Evolutionary conservation across 2,888 invertebrate species (phyloP).

Genomic region (Synanthedon myopaeformis): DNA sequence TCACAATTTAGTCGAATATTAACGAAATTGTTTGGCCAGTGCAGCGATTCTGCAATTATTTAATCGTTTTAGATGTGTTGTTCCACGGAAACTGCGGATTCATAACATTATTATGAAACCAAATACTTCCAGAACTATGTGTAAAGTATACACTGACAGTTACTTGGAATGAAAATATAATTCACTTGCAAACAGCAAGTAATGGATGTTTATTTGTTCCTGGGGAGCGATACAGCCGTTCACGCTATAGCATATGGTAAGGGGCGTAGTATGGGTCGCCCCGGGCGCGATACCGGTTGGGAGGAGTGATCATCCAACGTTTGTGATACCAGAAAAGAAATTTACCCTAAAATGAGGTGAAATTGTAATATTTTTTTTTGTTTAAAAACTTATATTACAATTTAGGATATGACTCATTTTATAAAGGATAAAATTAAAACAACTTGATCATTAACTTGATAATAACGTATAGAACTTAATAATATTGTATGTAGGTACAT

Average conservation of each 20-base stretch:
- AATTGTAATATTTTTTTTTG: neutral
- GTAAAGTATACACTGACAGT: neutral
- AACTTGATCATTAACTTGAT: too few relatives aligned
- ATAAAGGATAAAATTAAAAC: too few relatives aligned
- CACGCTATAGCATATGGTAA: conserved; percentile 19
- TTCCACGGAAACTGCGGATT: conserved; percentile 45
- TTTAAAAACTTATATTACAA: too few relatives aligned
- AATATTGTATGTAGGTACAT: neutral
- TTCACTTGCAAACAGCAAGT: conserved; percentile 8
- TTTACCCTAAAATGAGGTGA: neutral
- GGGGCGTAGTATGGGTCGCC: conserved; percentile 49
- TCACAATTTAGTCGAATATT: conserved; percentile 51
- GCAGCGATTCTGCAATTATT: conserved; percentile 59
- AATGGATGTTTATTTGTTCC: conserved; percentile 17
- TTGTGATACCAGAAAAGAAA: conserved; percentile 23
- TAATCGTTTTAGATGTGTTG: conserved; percentile 58
- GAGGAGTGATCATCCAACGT: conserved; percentile 52
- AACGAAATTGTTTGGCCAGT: conserved; percentile 37
- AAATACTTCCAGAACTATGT: neutral
- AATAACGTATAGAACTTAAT: too few relatives aligned
- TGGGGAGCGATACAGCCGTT: conserved; percentile 10
- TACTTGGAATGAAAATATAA: neutral
- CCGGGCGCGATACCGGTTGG: conserved; percentile 49
- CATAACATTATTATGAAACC: conserved; percentile 25
- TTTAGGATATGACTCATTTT: too few relatives aligned